Base-by-base conservation (phyloP, 2,797 vertebrate genomes). In the Schizopygopsis malacanthus region DNA sequence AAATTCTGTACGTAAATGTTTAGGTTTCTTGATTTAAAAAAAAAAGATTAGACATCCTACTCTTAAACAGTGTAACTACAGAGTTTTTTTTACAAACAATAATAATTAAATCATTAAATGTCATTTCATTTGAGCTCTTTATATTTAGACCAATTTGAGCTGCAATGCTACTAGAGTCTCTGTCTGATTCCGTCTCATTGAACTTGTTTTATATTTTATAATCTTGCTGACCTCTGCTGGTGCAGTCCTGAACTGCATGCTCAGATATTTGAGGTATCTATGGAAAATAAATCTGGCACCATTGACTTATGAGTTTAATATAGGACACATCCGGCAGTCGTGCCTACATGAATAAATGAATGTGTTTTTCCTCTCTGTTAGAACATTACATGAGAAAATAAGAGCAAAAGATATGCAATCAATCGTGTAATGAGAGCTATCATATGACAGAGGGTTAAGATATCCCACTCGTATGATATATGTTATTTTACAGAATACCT, bases 211-310 rank as follows among this genome's bases (percentile, higher is more conserved):
- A 85, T 85, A 20, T 67, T 73, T 73, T 52, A 75, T 72, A 65
- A 65, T 25, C 78, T 41, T 85, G 78, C 67, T 81, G 78, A 65
- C 81, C 56, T 83, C 82, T 83, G 81, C 75, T 83, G 79, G 81
- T 80, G 10, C 1, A 81, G 18, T 2, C 43, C 69, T 52, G n/a
- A 65, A 85, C 25, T 80, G 78, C 78, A 72, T 18, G 67, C 28
- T 37, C 25, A 50, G 20, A 45, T 33, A 13, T 67, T 63, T 39
- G 2, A 65, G 25, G 45, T 33, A 59, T 80, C 28, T 37, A 45
- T 12, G 28, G 15, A 47, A 43, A 77, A 28, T 28, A 83, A 20
- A 28, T 52, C 22, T 52, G 45, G n/a, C 33, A 70, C n/a, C 52
- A 59, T n/a, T 70, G 39, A 84, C 37, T 28, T 39, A 79, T 76